Base-by-base conservation (phyloP, 1,140 invertebrate genomes). In the Subanguina moxae region DNA sequence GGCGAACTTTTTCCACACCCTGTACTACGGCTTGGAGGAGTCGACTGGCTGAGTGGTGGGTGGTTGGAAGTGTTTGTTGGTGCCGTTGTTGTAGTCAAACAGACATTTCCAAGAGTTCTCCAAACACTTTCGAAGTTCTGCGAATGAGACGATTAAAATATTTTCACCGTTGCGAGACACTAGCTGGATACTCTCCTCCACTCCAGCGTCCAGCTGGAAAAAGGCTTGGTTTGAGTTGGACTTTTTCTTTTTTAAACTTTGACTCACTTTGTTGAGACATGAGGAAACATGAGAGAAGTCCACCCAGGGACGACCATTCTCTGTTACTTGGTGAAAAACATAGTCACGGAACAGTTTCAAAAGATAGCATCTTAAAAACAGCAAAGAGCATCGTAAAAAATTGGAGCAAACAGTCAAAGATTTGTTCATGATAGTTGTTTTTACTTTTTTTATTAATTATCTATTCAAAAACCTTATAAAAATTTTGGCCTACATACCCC, bases 331-430 rank as follows among this genome's bases (percentile, higher is more conserved):
- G 86, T 98, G 94, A 85, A 97, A 97, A 67, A 97, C 85, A 83
- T 94, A 95, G 86, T 97, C 95, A 71, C 94, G 87, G 86, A 97
- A 97, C 78, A 98, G 85, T 86, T 97, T 97, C 83, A 97, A 86
- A 89, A 97, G 91, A 84, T 97, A 38, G 32, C 32, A 98, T 57
- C 93, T 52, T 3, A 52, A 52, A 52, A 21, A 5, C 8, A 52
- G 3, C 48, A 25, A 21, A 15, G 3, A 3, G 11, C 3, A 38
- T 5, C 11, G 32, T 5, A 38, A 38, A 38, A 38, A 38, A 38
- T 5, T 5, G 32, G 32, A 3, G 3, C 32, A 38, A 38, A 38
- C 32, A 38, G 11, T 5, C 32, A n/a, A n/a, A n/a, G n/a, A n/a
- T n/a, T n/a, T n/a, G n/a, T n/a, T n/a, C n/a, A n/a, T n/a, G n/a